Evolutionary conservation across 2,113 vertebrate species (phyloP), one percentile per base, ranked within the genome.

Genomic region (Dicerorhinus sumatrensis): DNA sequence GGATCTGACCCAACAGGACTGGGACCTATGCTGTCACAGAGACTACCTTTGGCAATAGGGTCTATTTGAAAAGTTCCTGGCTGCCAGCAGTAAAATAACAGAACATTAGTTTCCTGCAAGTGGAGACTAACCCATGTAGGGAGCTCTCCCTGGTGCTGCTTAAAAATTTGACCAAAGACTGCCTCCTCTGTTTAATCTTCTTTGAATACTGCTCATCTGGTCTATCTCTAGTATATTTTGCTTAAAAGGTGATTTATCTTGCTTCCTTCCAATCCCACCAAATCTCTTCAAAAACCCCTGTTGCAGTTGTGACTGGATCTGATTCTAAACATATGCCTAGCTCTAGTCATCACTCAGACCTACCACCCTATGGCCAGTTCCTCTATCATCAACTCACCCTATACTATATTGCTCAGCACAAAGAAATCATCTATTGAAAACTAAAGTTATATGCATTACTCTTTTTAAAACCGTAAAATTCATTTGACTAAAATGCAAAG

Each of bases 141-240:
- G 91, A 90, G 69, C 94, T 96, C 91, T 96, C 88, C 88, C 93
- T 90, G 91, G 80, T 89, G 84, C 79, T 92, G 56, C 84, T 73
- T 72, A 25, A 76, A 54, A 60, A 16, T 9, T 8, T 56, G 42
- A 67, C 27, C 8, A 1, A 75, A 75, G 33, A 46, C 23, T 92
- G 36, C 39, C 60, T 89, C 36, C 83, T 94, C 6, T 72, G 72
- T 86, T 86, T 69, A n/a, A 72, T 72, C 39, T 67, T 58, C 51
- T 60, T 33, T 51, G 5, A 60, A 36, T 60, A 58, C 7, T 33
- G 13, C 63, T 82, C 18, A 18, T 81, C 62, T 42, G 77, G 20
- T 81, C 17, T 5, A 4, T 62, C 58, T 84, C 31, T 25, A 27
- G 20, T 31, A 2, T 18, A 31, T 89, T 31, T 75, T 87, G 7